Base-by-base conservation (phyloP, 2,888 invertebrate species). In the Scrobipalpa costella region DNA sequence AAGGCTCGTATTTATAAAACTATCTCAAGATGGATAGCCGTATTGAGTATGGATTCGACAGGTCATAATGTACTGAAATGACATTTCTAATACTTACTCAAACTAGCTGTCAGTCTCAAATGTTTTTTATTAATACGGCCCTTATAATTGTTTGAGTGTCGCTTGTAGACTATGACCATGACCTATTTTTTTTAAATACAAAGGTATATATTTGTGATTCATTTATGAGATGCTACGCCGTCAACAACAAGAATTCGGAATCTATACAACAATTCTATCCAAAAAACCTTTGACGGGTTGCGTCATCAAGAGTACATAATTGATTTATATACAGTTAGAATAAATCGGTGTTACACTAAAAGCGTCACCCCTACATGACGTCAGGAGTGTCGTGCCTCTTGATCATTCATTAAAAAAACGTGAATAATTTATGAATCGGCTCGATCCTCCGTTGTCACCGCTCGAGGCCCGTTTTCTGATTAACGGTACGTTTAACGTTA, bases 341-440 rank as follows among this genome's bases (percentile, higher is more conserved):
- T 55, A 33, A 55, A 55, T 55, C 55, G 34, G 55, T 13, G 15
- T n/a, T 50, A 50, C 19, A 21, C 15, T 19, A 50, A 50, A 19
- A 19, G 50, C 50, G 19, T 21, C 50, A 17, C 19, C n/a, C 15
- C 44, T 40, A 13, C n/a, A n/a, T 44, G 44, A 13, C 50, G 21
- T 52, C 50, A 52, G 13, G 5, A 21, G 50, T 13, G 34, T 34
- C 55, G 38, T 36, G 19, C 15, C 55, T 59, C 59, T 27, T 47
- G 27, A 59, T 59, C 59, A 27, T 59, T 59, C 44, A 59, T 59
- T 64, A 62, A 64, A 64, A 62, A 55, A 62, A 11, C 11, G 33
- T 64, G 58, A 64, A 62, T 64, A 44, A 64, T 64, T 64, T 64
- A 64, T 64, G 64, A 64, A 19, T 33, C 60, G 0, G 11, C 21